Evolutionary conservation across 2,888 invertebrate genomes (phyloP).

Genomic region (Acrobasis suavella): DNA sequence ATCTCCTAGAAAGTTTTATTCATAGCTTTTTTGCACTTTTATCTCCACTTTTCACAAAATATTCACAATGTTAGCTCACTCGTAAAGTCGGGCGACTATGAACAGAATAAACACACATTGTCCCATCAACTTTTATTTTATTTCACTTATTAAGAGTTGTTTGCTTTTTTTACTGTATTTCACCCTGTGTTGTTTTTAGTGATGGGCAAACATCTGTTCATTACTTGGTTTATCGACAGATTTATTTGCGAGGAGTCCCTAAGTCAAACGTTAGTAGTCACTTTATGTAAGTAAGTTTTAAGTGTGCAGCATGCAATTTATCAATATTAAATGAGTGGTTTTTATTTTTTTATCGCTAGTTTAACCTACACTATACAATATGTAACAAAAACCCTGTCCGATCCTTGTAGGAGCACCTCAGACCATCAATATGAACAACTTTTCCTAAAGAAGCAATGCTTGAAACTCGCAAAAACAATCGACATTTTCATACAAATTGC

Average conservation of each 20-base stretch:
- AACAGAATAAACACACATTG: constrained; percentile 12
- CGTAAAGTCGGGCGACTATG: background rate
- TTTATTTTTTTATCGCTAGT: too few relatives aligned
- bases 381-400: too few relatives aligned
- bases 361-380: too few relatives aligned
- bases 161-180: constrained; percentile 8
- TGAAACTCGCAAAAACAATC: too few relatives aligned
- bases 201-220: background rate
- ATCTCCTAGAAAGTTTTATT: background rate
- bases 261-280: too few relatives aligned
- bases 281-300: too few relatives aligned
- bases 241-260: background rate
- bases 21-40: background rate
- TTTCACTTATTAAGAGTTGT: constrained; percentile 15
- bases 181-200: constrained; percentile 8
- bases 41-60: background rate
- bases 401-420: too few relatives aligned
- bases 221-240: background rate
- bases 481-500: too few relatives aligned
- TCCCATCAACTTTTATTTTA: constrained; percentile 18
- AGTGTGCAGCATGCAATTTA: too few relatives aligned
- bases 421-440: too few relatives aligned
- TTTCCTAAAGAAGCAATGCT: too few relatives aligned
- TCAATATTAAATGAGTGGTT: too few relatives aligned
- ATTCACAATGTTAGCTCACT: background rate